Base-by-base conservation (phyloP, 1,140 invertebrate genomes). In the Leucophenga varia region DNA sequence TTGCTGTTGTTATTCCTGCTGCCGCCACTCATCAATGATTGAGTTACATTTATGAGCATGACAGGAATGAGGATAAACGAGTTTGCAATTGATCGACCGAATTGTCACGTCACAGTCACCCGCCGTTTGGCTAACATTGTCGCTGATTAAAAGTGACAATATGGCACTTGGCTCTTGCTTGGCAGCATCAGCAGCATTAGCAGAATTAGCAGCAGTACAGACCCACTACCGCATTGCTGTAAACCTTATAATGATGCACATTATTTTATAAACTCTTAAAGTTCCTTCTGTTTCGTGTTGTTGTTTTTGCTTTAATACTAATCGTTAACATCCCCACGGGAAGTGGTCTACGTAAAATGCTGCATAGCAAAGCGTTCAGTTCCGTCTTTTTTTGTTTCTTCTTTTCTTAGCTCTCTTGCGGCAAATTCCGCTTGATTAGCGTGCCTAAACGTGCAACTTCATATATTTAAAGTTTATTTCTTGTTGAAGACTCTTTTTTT, bases 81-180 rank as follows among this genome's bases (percentile, higher is more conserved):
- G 19, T 47, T 57, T 59, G 64, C n/a, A n/a, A 64, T 64, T 67
- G 63, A 67, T 67, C 63, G n/a, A n/a, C n/a, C n/a, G n/a, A n/a
- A n/a, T n/a, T n/a, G n/a, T n/a, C n/a, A n/a, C n/a, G n/a, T n/a
- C n/a, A n/a, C n/a, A n/a, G n/a, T n/a, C n/a, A n/a, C n/a, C n/a
- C n/a, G n/a, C n/a, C n/a, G n/a, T n/a, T n/a, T n/a, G n/a, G n/a
- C n/a, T n/a, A n/a, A n/a, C n/a, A n/a, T n/a, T n/a, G n/a, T n/a
- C n/a, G n/a, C n/a, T n/a, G n/a, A n/a, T n/a, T n/a, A 67, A 67
- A 64, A 51, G 60, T 68, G 64, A 67, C 63, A 67, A 67, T 67
- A 67, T 67, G 63, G 63, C 64, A 68, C 63, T 63, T 67, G 63
- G 22, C 22, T 25, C 5, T 25, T n/a, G n/a, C n/a, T n/a, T n/a